phyloP scores from a whole-genome alignment of 2,113 vertebrate species.

The Neolamprologus caudopunctatus region DNA sequence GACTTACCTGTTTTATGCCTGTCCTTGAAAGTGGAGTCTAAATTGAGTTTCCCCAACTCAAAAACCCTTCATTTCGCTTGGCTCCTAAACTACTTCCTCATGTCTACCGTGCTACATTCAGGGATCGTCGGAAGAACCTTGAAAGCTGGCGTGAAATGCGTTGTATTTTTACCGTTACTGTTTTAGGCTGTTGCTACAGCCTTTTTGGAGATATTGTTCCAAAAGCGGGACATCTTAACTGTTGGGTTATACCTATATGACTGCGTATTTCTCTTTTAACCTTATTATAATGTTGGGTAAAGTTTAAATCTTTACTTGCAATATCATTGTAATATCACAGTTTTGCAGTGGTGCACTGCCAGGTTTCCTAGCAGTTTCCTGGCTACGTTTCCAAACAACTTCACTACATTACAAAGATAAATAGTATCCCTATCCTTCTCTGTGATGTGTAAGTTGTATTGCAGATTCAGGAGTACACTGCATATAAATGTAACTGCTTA shows the following conservation, averaged over 20 bases:
- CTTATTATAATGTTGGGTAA: not conserved
- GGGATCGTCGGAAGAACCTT: accelerated
- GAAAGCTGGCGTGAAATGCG: not conserved
- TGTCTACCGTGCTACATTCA: not conserved
- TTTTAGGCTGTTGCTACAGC: not conserved
- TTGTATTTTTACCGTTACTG: not conserved
- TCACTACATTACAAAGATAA: not conserved
- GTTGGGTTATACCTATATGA: not conserved
- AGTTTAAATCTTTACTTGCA: not conserved
- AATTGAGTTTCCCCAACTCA: not conserved
- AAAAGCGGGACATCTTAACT: not conserved
- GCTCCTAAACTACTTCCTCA: not conserved
- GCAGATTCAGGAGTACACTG: not conserved
- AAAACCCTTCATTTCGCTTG: not conserved
- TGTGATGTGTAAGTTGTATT: not conserved
- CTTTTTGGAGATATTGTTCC: not conserved
- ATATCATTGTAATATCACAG: not conserved
- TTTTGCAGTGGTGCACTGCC: not conserved
- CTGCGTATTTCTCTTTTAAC: not conserved
- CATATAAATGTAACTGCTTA: not conserved
- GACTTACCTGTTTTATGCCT: not conserved
- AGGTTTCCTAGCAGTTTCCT: not conserved
- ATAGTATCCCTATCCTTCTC: not conserved
- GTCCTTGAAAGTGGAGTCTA: too few species aligned
- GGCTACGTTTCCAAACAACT: not conserved